Evolutionary conservation across 2,888 invertebrate species (phyloP).

Genomic region (Argyresthia albistria): DNA sequence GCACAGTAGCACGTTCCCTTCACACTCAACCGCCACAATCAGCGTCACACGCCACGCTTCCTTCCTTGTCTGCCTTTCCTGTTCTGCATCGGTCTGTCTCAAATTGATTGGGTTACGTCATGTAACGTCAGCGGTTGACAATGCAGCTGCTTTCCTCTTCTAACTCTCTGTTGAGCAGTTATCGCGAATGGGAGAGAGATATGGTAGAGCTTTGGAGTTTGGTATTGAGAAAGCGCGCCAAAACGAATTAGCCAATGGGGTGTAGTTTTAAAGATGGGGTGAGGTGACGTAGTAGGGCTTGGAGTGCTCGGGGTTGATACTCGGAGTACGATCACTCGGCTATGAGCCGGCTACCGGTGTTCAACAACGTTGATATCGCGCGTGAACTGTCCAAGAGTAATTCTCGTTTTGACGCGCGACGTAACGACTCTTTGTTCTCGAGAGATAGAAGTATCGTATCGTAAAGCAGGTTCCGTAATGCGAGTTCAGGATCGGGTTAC

Average conservation of each 20-base stretch:
- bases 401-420: slow-evolving; percentile 16
- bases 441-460: slow-evolving; percentile 25
- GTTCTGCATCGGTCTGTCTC: slow-evolving; percentile 27
- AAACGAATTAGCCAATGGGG: slow-evolving; percentile 50
- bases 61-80: slow-evolving; percentile 31
- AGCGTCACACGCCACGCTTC: slow-evolving; percentile 40
- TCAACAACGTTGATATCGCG: slow-evolving; percentile 1
- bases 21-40: slow-evolving; percentile 61
- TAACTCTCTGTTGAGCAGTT: slow-evolving; percentile 17
- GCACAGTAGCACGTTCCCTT: slow-evolving; percentile 71
- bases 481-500: slow-evolving; percentile 40
- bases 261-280: slow-evolving; percentile 48
- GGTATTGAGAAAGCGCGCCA: slow-evolving; percentile 61
- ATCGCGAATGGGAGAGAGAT: slow-evolving; percentile 34
- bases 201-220: slow-evolving; percentile 30
- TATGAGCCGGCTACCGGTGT: slow-evolving; percentile 47
- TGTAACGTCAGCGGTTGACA: slow-evolving; percentile 34
- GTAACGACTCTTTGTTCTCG: slow-evolving; percentile 62
- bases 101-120: slow-evolving; percentile 58
- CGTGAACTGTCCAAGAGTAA: slow-evolving; percentile 11
- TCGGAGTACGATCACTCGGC: slow-evolving; percentile 62
- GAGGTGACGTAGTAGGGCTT: slow-evolving; percentile 63
- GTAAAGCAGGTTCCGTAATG: slow-evolving; percentile 38
- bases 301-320: slow-evolving; percentile 59
- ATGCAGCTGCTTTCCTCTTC: slow-evolving; percentile 39